Evolutionary conservation across 2,888 invertebrate genomes (phyloP).

Genomic region (Congeria kusceri): DNA sequence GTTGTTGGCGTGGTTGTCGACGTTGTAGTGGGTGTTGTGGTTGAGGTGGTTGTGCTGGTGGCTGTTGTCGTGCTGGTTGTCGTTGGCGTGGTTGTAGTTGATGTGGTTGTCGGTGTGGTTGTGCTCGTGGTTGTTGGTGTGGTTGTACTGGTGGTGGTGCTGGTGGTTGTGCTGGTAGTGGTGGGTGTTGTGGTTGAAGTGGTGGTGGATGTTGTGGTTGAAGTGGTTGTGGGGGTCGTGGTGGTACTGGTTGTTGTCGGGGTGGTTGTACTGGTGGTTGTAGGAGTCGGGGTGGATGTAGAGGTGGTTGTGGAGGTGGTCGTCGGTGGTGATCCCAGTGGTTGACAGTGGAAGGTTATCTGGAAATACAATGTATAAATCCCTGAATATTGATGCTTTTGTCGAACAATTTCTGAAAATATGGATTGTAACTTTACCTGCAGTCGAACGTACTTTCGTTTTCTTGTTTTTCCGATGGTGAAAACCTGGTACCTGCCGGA

Average conservation of each 20-base stretch:
- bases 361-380: conserved; percentile 8
- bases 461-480: no score
- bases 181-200: conserved; percentile 41
- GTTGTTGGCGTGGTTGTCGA: conserved; percentile 29
- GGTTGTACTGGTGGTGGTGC: conserved; percentile 31
- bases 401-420: no score
- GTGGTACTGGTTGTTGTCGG: conserved; percentile 21
- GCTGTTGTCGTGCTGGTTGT: conserved; percentile 37
- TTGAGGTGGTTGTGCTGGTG: conserved; percentile 27
- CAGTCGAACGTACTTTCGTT: no score
- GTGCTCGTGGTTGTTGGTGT: conserved; percentile 40
- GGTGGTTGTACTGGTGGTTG: conserved; percentile 13
- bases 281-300: conserved; percentile 17
- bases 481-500: no score
- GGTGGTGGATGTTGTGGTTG: conserved; percentile 39
- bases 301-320: conserved; percentile 11
- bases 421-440: no score
- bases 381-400: no score
- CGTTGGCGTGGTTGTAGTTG: conserved; percentile 33
- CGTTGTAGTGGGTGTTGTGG: conserved; percentile 22
- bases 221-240: conserved; percentile 20
- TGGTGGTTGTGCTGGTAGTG: conserved; percentile 40
- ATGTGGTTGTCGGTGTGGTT: conserved; percentile 28
- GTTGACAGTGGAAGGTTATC: conserved; percentile 52
- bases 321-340: conserved; percentile 38